A percentile compares a stretch with the other conserved stretches of the same genome.
Conservation (phyloP, 2,888 invertebrate species). For the Agrotis exclamationis region DNA sequence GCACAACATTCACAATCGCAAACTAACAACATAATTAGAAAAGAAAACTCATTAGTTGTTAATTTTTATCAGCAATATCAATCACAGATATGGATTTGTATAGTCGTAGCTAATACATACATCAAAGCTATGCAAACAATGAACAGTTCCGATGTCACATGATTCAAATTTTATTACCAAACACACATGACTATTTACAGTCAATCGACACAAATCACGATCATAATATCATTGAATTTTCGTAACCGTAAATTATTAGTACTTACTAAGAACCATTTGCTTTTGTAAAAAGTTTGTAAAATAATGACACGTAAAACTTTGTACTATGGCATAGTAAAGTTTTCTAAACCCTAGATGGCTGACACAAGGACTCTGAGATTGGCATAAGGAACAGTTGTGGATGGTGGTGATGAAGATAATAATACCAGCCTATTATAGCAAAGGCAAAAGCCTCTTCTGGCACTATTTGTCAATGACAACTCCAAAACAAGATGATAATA, state of each 20-base stretch:
- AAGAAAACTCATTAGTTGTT: not conserved
- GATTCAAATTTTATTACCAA: constrained; percentile 37
- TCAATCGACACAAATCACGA: constrained; percentile 24
- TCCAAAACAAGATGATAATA: not conserved
- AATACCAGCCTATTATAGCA: not conserved
- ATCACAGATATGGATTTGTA: constrained; percentile 28
- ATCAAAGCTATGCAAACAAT: constrained; percentile 31
- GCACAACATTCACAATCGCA: not conserved
- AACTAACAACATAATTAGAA: constrained; percentile 2
- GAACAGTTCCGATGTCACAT: constrained; percentile 34
- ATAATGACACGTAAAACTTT: no score
- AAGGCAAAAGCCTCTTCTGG: no score
- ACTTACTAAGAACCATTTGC: not conserved
- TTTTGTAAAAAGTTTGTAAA: not conserved
- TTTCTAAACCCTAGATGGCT: not conserved
- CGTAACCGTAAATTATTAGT: not conserved
- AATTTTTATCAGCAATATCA: constrained; percentile 24
- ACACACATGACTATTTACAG: constrained; percentile 30
- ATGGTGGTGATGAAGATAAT: not conserved
- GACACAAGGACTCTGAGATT: not conserved
- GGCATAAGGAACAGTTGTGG: not conserved
- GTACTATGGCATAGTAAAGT: no score
- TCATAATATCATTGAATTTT: constrained; percentile 8
- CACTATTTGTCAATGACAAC: not conserved
- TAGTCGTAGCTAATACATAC: constrained; percentile 38